Evolutionary conservation across 2,888 invertebrate species (phyloP), one percentile per base, ranked within the genome.

Genomic region (Coelinius sp.): DNA sequence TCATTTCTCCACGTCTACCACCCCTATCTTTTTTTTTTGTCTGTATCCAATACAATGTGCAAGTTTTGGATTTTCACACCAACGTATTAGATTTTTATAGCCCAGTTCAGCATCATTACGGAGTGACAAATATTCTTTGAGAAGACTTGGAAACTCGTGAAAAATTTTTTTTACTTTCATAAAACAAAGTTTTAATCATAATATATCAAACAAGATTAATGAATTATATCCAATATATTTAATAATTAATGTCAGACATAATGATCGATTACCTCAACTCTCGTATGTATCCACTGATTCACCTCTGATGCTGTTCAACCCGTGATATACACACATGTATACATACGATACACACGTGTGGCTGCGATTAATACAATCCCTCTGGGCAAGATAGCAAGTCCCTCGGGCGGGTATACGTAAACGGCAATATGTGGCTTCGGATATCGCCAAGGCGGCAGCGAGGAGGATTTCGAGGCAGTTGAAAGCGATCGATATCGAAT

Each of bases 321-420:
- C 17, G 59, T 59, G 68, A 71, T 66, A 68, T 68, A 71, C 71
- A 69, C 68, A 46, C 67, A 70, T 76, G 52, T 49, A 49, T 10
- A 14, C 17, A 49, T 20, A 20, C 20, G 17, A 3, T 63, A 25
- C 41, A 63, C 63, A 63, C 63, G 63, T 63, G 63, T 38, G 22
- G 38, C 63, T 31, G 73, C 69, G 76, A 77, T 77, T 76, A 77
- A 76, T 74, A 73, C 73, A 76, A 78, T 76, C 76, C 74, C 74
- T 75, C 66, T 68, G 63, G 75, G 69, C 59, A 52, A 74, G 75
- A 73, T 76, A 75, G 73, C 74, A 70, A 65, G 70, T 74, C 71
- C 71, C 65, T 65, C 12, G 66, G 56, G 74, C 44, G 46, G 14
- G 68, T 62, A 70, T 71, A 70, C 64, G 66, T 66, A 63, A 71